Base-by-base conservation (phyloP, 1,140 invertebrate genomes). In the Cryptotermes secundus region DNA sequence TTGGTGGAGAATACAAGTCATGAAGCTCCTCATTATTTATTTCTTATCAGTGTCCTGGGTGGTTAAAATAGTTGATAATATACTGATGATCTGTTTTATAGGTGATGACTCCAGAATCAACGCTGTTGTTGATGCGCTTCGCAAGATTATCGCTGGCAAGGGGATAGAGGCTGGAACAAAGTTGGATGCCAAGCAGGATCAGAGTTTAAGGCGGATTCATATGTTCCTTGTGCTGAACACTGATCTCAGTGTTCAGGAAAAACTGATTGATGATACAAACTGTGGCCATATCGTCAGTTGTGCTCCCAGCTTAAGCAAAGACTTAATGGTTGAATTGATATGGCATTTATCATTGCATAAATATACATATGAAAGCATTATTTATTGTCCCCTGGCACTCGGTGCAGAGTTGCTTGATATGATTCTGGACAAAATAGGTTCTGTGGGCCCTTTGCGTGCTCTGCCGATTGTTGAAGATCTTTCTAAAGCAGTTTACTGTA, bases 181-280 rank as follows among this genome's bases (percentile, higher is more conserved):
- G 31, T 9, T 31, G n/a, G 26, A 72, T 49, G 16, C 81, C 24
- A 24, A 45, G 26, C 38, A 45, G 26, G 42, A 82, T 82, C 45
- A 82, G 42, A 16, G 45, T 34, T n/a, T 84, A 38, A 36, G 83
- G 16, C 12, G 31, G 42, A 80, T 84, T 80, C 24, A 38, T 31
- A n/a, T 84, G 65, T 84, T 84, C 79, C 83, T 84, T 19, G 31
- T 84, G 31, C 72, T 84, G 34, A 84, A 84, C 65, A 38, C 83
- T 0, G n/a, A 42, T 84, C n/a, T 84, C 9, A 34, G 31, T 19
- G 36, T 84, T 36, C 22, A 34, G 22, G 72, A 84, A 31, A 80
- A n/a, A 31, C 59, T 84, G 22, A n/a, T 42, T 36, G 83, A 84
- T 10, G 83, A 84, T 49, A 38, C 38, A 3, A 36, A 84, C 34